These are phyloP conservation scores for Armadillidium nasatum DNA, from an alignment of 1,140 invertebrate species.

Conservation along the genomic window DNA sequence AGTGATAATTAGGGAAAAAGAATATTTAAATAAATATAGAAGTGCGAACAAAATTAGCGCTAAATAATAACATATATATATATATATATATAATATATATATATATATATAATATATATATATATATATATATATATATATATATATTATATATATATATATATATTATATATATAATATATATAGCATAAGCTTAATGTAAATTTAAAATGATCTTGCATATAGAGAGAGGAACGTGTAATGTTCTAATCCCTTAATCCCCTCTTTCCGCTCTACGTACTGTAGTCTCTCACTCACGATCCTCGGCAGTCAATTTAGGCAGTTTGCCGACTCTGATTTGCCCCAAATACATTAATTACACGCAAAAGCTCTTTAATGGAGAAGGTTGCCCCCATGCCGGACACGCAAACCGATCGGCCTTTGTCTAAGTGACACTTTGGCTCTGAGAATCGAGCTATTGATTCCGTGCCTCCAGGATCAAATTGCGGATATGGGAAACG, in stretches of 20 bases:
- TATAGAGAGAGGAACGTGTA: too few species aligned
- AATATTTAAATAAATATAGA: too few species aligned
- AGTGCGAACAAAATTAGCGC: too few species aligned
- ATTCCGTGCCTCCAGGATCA: slow-evolving; percentile 3
- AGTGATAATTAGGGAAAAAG: too few species aligned
- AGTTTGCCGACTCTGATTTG: background rate
- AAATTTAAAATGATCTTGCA: too few species aligned
- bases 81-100: too few species aligned
- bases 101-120: too few species aligned
- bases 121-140: too few species aligned
- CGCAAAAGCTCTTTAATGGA: slow-evolving; percentile 2
- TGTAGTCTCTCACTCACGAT: background rate
- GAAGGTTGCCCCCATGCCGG: background rate
- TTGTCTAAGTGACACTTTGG: background rate
- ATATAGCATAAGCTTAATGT: too few species aligned
- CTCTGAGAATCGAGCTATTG: background rate
- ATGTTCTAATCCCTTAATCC: background rate
- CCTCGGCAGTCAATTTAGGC: background rate
- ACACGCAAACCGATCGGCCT: background rate
- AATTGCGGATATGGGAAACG: slow-evolving; percentile 3
- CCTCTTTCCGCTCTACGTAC: background rate
- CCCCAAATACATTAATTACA: slow-evolving; percentile 7
- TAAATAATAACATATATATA: too few species aligned
- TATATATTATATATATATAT: too few species aligned
- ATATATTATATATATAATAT: too few species aligned